Evolutionary conservation across 2,113 vertebrate species (phyloP).

Genomic region (Hypomesus transpacificus): DNA sequence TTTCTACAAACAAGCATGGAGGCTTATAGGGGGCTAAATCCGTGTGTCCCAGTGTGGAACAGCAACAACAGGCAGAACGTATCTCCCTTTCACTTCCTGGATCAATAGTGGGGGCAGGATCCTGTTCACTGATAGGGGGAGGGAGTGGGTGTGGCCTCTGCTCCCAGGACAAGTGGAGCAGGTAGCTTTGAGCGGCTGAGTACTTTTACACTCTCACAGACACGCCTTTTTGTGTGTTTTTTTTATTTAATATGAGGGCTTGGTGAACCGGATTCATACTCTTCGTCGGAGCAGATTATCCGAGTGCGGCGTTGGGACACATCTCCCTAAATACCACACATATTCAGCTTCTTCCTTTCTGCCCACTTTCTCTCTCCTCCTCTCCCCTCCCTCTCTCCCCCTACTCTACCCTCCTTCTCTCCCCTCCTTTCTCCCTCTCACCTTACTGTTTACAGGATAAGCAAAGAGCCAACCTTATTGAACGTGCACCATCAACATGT

Average conservation of each 20-base stretch:
- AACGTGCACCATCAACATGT: conserved; percentile 4
- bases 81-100: conserved; percentile 47
- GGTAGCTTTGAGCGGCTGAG: conserved; percentile 56
- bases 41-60: not conserved
- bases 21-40: not conserved
- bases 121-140: conserved; percentile 38
- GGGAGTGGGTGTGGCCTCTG: conserved; percentile 63
- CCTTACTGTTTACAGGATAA: too few species aligned
- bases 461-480: conserved; percentile 19
- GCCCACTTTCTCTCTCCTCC: not conserved
- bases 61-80: conserved; percentile 5
- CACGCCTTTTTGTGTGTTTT: conserved; percentile 15
- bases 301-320: conserved; percentile 51
- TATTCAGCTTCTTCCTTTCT: not conserved
- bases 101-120: conserved; percentile 34
- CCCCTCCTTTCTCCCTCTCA: too few species aligned
- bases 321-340: conserved; percentile 16
- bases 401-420: too few species aligned
- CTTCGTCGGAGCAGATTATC: conserved; percentile 13
- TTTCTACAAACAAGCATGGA: not conserved
- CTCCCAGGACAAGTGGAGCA: conserved; percentile 31
- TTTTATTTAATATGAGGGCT: conserved; percentile 38
- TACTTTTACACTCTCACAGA: conserved; percentile 18
- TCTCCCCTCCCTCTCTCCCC: too few species aligned
- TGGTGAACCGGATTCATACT: conserved; percentile 71